Evolutionary conservation across 2,797 vertebrate species (phyloP).

Genomic region (Tragopan temminckii): DNA sequence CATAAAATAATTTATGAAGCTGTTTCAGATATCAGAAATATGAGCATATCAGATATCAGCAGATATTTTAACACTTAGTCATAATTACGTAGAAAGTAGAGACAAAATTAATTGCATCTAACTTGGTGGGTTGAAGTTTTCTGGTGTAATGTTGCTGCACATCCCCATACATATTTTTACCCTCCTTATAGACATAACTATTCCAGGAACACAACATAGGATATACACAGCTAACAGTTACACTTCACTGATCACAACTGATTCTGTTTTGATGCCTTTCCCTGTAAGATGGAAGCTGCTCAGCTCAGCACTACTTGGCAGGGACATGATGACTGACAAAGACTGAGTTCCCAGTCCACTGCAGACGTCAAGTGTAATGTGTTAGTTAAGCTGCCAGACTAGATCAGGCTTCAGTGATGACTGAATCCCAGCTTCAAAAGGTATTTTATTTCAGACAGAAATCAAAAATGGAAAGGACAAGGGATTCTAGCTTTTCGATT

Average conservation of each 20-base stretch:
- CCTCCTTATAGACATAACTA: neutral
- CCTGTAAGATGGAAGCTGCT: neutral
- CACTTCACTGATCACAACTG: neutral
- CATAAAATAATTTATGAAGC: conserved; percentile 23
- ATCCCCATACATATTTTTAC: neutral
- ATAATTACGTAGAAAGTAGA: neutral
- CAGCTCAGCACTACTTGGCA: neutral
- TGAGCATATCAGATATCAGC: neutral
- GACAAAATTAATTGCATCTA: neutral
- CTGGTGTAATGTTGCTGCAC: neutral
- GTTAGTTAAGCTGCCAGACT: neutral
- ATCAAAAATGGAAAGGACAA: neutral
- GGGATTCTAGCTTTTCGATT: neutral
- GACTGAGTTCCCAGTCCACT: neutral
- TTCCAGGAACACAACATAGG: neutral
- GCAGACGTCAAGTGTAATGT: neutral
- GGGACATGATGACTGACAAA: neutral
- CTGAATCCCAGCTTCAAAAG: neutral
- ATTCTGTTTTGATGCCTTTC: neutral
- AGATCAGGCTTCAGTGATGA: neutral
- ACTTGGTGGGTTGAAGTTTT: neutral
- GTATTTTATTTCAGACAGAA: neutral
- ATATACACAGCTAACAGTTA: neutral
- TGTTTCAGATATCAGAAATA: neutral
- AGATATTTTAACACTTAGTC: neutral